A percentile compares a stretch with the other conserved stretches of the same genome.
Conservation (phyloP, 2,888 invertebrate species). For the Drosophila hawaiiensis region DNA sequence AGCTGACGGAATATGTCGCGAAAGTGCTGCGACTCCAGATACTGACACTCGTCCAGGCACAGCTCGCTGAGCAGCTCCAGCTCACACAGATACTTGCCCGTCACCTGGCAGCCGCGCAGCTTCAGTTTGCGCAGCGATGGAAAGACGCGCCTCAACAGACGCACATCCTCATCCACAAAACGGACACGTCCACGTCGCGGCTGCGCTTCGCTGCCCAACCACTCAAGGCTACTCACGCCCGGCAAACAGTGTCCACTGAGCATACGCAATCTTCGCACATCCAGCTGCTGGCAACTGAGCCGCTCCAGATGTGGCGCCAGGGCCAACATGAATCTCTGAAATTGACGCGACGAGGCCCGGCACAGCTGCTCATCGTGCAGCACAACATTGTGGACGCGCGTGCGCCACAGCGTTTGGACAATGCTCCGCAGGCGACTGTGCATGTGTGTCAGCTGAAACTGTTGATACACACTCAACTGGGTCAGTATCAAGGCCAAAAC, state of each 20-base stretch:
- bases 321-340: slow-evolving; percentile 61
- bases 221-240: slow-evolving; percentile 56
- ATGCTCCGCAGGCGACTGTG: slow-evolving; percentile 68
- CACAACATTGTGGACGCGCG: slow-evolving; percentile 58
- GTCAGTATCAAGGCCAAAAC: slow-evolving; percentile 71
- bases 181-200: slow-evolving; percentile 45
- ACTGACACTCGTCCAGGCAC: slow-evolving; percentile 72
- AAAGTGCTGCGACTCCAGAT: slow-evolving; percentile 73
- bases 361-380: slow-evolving; percentile 62
- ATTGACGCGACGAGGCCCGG: slow-evolving; percentile 37
- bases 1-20: slow-evolving; percentile 70
- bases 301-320: slow-evolving; percentile 61
- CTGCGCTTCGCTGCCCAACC: slow-evolving; percentile 42
- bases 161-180: slow-evolving; percentile 77
- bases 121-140: slow-evolving; percentile 65
- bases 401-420: slow-evolving; percentile 67
- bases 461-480: slow-evolving; percentile 65
- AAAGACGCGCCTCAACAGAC: slow-evolving; percentile 65
- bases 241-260: slow-evolving; percentile 51
- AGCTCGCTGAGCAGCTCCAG: slow-evolving; percentile 58
- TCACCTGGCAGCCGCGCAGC: slow-evolving; percentile 70
- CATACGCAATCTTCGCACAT: slow-evolving; percentile 60
- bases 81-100: slow-evolving; percentile 67
- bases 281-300: slow-evolving; percentile 62
- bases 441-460: slow-evolving; percentile 66